These are phyloP conservation scores for Cheilosia vernalis DNA, from an alignment of 2,888 invertebrate species.

Conservation along the genomic window DNA sequence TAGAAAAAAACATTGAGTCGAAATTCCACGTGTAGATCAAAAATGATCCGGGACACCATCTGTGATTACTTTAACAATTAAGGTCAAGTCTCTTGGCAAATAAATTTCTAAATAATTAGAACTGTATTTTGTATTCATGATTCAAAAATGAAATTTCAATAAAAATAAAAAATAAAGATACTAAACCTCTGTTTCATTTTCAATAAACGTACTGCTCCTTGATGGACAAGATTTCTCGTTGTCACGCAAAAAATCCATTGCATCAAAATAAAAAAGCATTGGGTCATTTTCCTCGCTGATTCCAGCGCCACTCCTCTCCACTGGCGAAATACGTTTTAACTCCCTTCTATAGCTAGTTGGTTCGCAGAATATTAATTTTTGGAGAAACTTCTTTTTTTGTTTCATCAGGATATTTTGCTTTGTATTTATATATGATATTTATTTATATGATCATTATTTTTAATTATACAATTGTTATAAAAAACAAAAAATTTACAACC, in stretches of 20 bases:
- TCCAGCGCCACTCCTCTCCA: conserved; percentile 4
- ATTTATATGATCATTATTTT: no score
- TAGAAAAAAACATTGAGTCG: conserved; percentile 21
- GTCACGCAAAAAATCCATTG: conserved; percentile 14
- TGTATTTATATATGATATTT: no score
- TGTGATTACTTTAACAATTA: conserved; percentile 60
- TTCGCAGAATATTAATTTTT: conserved; percentile 31
- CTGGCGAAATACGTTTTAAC: neutral
- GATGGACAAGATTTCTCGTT: conserved; percentile 11
- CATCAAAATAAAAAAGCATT: conserved; percentile 20
- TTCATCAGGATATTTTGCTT: conserved; percentile 3
- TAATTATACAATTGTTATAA: no score
- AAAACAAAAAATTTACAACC: no score
- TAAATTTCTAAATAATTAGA: neutral
- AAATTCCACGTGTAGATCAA: conserved; percentile 45
- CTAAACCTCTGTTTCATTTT: conserved; percentile 17
- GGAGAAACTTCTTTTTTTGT: conserved; percentile 10
- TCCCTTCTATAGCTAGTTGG: conserved; percentile 12
- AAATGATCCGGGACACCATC: conserved; percentile 47
- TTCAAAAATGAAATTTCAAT: conserved; percentile 3
- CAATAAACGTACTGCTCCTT: neutral
- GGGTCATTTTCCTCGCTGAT: conserved; percentile 4
- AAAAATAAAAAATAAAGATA: conserved; percentile 3
- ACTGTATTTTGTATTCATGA: neutral
- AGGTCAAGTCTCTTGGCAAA: conserved; percentile 57